These are phyloP conservation scores for Hiodon alosoides DNA, from an alignment of 2,113 vertebrate species.

Conservation along the genomic window DNA sequence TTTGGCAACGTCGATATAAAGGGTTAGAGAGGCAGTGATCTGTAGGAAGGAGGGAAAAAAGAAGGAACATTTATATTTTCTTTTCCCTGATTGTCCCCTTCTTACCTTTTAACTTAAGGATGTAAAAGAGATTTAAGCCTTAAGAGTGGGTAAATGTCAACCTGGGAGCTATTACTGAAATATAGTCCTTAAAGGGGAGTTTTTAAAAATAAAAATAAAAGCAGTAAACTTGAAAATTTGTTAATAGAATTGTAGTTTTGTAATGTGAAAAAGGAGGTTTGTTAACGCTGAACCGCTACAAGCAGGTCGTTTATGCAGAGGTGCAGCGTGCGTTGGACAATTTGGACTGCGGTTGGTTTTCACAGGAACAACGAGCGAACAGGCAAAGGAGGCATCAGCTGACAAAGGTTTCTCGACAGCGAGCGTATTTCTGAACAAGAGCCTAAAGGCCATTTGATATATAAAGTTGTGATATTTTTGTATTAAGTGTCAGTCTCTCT, in stretches of 20 bases:
- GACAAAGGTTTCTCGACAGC: slow-evolving; percentile 50
- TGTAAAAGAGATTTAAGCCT: slow-evolving; percentile 63
- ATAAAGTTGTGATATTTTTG: slow-evolving; percentile 94
- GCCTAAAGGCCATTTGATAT: slow-evolving; percentile 74
- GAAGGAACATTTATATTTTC: slow-evolving; percentile 40
- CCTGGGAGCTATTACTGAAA: slow-evolving; percentile 48
- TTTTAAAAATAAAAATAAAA: slow-evolving; percentile 46
- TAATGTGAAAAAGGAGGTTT: slow-evolving; percentile 75
- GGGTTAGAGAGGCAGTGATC: slow-evolving; percentile 46
- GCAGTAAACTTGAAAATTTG: slow-evolving; percentile 80
- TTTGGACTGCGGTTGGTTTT: slow-evolving; percentile 66
- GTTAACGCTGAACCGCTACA: slow-evolving; percentile 43
- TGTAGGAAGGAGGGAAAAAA: slow-evolving; percentile 44
- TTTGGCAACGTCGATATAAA: slow-evolving; percentile 58
- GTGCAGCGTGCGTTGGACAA: slow-evolving; percentile 68
- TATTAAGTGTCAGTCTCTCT: slow-evolving; percentile 78
- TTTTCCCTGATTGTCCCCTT: slow-evolving; percentile 51
- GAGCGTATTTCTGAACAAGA: slow-evolving; percentile 65
- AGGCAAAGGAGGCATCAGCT: slow-evolving; percentile 38
- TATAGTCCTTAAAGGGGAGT: slow-evolving; percentile 66
- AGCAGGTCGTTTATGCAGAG: slow-evolving; percentile 64
- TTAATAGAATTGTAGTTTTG: slow-evolving; percentile 78
- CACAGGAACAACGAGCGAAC: slow-evolving; percentile 37
- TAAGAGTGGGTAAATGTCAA: slow-evolving; percentile 51
- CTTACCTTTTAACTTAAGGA: slow-evolving; percentile 43